A percentile compares a stretch with the other conserved stretches of the same genome.
These are phyloP conservation scores for Drosophila pegasa DNA, from an alignment of 2,888 invertebrate species.

Conservation along the genomic window DNA sequence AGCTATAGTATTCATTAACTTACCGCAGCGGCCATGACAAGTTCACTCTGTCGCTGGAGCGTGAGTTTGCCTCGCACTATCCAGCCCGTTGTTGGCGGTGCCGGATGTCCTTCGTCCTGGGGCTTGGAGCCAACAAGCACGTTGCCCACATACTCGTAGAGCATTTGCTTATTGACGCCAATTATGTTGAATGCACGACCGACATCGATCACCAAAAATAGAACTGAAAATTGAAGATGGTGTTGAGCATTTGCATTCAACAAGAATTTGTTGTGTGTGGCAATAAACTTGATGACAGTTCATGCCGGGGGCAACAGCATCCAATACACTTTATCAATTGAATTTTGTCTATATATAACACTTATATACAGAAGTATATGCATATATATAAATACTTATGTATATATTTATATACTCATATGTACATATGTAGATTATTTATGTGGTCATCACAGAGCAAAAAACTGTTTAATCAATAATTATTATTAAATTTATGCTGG, in stretches of 20 bases:
- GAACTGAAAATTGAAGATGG: constrained; percentile 64
- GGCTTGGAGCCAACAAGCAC: constrained; percentile 84
- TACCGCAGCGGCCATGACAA: constrained; percentile 83
- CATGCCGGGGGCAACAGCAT: constrained; percentile 62
- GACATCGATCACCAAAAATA: constrained; percentile 78
- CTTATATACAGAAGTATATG: constrained; percentile 15
- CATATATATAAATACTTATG: constrained; percentile 8
- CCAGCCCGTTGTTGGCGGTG: constrained; percentile 84
- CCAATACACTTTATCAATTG: constrained; percentile 71
- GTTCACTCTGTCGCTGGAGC: constrained; percentile 80
- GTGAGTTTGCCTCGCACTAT: constrained; percentile 84
- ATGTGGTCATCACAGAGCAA: constrained; percentile 37
- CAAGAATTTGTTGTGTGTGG: constrained; percentile 46
- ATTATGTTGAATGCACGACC: constrained; percentile 83
- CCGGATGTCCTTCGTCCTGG: constrained; percentile 83
- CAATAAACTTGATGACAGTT: constrained; percentile 51
- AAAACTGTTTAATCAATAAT: constrained; percentile 52
- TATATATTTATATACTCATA: constrained; percentile 20
- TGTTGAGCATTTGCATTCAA: constrained; percentile 40
- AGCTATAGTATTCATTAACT: constrained; percentile 53
- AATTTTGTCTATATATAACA: constrained; percentile 61
- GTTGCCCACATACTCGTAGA: constrained; percentile 85
- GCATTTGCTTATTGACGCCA: constrained; percentile 84
- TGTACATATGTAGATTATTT: constrained; percentile 44
- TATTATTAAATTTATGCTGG: constrained; percentile 30